Conservation (phyloP, 2,888 invertebrate genomes). For the Drosophila limbata region DNA sequence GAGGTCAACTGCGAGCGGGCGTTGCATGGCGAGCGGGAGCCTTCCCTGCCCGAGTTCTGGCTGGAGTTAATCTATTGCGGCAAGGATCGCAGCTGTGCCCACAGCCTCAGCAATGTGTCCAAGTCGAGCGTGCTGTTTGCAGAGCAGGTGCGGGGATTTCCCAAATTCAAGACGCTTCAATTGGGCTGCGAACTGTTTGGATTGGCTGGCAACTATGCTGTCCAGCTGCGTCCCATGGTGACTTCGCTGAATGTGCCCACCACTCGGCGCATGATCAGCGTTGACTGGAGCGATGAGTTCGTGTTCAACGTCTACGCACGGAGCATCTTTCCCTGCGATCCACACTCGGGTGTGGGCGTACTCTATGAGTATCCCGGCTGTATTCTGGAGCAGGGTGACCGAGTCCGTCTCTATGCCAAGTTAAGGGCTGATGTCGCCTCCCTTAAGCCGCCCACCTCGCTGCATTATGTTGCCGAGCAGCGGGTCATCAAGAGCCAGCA, state of each 20-base stretch:
- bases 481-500: conserved; percentile 90
- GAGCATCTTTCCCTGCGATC: conserved; percentile 93
- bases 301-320: conserved; percentile 94
- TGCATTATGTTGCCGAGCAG: conserved; percentile 89
- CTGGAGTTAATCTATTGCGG: conserved; percentile 93
- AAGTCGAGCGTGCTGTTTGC: conserved; percentile 90
- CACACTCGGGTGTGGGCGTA: conserved; percentile 90
- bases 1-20: conserved; percentile 88
- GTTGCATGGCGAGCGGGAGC: conserved; percentile 75
- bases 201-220: conserved; percentile 92
- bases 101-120: conserved; percentile 84
- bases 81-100: conserved; percentile 90
- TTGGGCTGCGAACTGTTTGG: conserved; percentile 93
- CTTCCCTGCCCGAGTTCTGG: conserved; percentile 89
- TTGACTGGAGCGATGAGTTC: conserved; percentile 94
- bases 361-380: conserved; percentile 94
- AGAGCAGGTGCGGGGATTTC: conserved; percentile 91
- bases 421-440: conserved; percentile 90
- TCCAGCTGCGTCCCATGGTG: conserved; percentile 89
- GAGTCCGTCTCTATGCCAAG: conserved; percentile 92
- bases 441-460: conserved; percentile 88
- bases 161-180: conserved; percentile 89
- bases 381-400: conserved; percentile 90
- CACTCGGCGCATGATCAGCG: conserved; percentile 84
- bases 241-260: conserved; percentile 86